Base-by-base conservation (phyloP, 2,888 invertebrate species). In the Auanema freiburgensis region DNA sequence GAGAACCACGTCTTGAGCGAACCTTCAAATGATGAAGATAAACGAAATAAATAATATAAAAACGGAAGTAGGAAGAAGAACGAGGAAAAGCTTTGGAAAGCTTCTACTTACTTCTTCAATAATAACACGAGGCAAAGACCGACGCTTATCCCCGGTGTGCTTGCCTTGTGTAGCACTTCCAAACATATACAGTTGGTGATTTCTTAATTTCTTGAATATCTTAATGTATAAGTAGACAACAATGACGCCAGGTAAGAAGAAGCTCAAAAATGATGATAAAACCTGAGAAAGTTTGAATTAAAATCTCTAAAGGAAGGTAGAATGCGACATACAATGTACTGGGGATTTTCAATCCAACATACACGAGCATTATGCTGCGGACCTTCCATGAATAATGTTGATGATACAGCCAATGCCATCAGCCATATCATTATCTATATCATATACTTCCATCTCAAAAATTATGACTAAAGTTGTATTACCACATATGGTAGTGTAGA, bases 331-430 rank as follows among this genome's bases (percentile, higher is more conserved):
- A 71, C 75, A 46, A 79, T 69, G 58, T 79, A 79, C 52, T 79
- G 77, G 0, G 79, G 75, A 53, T 76, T 75, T 16, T 69, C 71
- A 49, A 79, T 76, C 79, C 79, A 79, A 52, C 79, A 79, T 18
- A 70, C 61, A 3, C 63, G 63, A 50, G 68, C 65, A 10, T 59
- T 50, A 5, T 55, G 53, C 11, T 55, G 42, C 0, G 61, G 25
- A 16, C 63, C 65, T 59, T 77, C 79, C 75, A 79, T 72, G 58
- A 77, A 66, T 10, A 75, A 60, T 8, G 77, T 73, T 0, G 74
- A 66, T 16, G 73, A 72, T 4, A 79, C 70, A 25, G 71, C 69
- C 0, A 77, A 51, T 10, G 74, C 72, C 71, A 76, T 74, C 58
- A 77, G 23, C 79, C 79, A 77, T 8, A 79, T 74, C 74, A 74